A percentile compares a stretch with the other conserved stretches of the same genome.
These are phyloP conservation scores for Xylophagus ater DNA, from an alignment of 2,888 invertebrate species.

Conservation along the genomic window DNA sequence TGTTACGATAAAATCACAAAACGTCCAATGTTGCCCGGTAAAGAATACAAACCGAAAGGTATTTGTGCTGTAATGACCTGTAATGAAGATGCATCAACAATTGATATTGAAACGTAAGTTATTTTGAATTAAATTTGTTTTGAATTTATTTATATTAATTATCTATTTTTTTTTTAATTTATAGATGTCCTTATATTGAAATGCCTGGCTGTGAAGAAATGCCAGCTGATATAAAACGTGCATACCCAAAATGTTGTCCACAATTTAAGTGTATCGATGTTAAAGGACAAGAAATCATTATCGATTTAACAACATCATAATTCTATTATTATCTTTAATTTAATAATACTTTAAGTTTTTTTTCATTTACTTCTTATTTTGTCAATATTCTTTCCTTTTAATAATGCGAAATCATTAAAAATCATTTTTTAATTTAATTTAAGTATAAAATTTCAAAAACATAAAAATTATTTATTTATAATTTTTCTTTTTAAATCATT, in stretches of 20 bases:
- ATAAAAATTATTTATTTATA: conserved; percentile 14
- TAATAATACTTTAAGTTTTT: conserved; percentile 1
- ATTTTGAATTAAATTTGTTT: not conserved
- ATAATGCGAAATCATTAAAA: not conserved
- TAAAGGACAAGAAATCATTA: conserved; percentile 33
- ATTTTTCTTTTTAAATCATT: conserved; percentile 2
- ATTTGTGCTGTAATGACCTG: conserved; percentile 37
- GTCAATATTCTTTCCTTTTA: not conserved
- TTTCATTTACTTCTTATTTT: not conserved
- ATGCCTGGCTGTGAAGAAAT: conserved; percentile 37
- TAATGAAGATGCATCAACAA: conserved; percentile 29
- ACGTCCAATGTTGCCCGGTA: conserved; percentile 32
- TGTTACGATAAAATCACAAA: conserved; percentile 36
- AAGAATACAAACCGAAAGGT: conserved; percentile 38
- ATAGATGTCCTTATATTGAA: conserved; percentile 31
- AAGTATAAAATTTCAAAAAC: not conserved
- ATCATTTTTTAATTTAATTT: not conserved
- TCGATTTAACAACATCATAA: conserved; percentile 17
- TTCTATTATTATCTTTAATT: not conserved
- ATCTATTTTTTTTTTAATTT: conserved; percentile 1
- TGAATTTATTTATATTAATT: not conserved
- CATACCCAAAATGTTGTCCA: conserved; percentile 37
- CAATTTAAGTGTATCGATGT: conserved; percentile 35
- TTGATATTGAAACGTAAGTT: conserved; percentile 32
- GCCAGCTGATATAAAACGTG: conserved; percentile 31